Conservation (phyloP, 2,888 invertebrate genomes). For the Caenorhabditis japonica region DNA sequence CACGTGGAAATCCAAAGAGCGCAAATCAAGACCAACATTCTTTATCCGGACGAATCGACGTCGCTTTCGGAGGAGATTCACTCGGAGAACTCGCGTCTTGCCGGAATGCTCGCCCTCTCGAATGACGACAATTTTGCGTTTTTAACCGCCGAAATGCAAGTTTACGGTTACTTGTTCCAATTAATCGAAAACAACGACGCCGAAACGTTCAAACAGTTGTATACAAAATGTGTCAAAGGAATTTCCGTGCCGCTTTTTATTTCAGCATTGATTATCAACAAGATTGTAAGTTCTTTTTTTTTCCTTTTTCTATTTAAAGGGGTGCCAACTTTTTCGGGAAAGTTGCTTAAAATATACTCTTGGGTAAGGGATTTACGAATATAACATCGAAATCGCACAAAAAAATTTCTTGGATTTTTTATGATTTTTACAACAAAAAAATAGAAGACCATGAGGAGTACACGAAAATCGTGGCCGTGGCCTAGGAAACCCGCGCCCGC, state of each 20-base stretch:
- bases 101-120: slow-evolving; percentile 9
- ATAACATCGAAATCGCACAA: too few relatives aligned
- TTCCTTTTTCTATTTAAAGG: too few relatives aligned
- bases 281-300: slow-evolving; percentile 40
- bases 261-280: slow-evolving; percentile 33
- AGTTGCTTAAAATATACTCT: too few relatives aligned
- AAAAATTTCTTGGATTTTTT: too few relatives aligned
- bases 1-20: slow-evolving; percentile 32
- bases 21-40: slow-evolving; percentile 17
- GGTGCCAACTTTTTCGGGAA: too few relatives aligned
- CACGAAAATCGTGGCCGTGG: too few relatives aligned
- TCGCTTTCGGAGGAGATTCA: neutral
- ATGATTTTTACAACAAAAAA: too few relatives aligned
- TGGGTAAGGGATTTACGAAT: too few relatives aligned
- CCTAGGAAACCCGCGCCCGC: too few relatives aligned
- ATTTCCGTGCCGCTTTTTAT: slow-evolving; percentile 58
- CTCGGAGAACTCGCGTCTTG: slow-evolving; percentile 9
- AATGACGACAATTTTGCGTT: slow-evolving; percentile 7
- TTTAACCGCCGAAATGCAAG: slow-evolving; percentile 22
- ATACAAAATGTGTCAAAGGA: slow-evolving; percentile 25
- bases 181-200: slow-evolving; percentile 22
- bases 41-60: neutral
- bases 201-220: slow-evolving; percentile 23
- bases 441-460: too few relatives aligned
- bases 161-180: slow-evolving; percentile 43